Base-by-base conservation (phyloP, 1,140 invertebrate genomes). In the Ostrea denselamellosa region DNA sequence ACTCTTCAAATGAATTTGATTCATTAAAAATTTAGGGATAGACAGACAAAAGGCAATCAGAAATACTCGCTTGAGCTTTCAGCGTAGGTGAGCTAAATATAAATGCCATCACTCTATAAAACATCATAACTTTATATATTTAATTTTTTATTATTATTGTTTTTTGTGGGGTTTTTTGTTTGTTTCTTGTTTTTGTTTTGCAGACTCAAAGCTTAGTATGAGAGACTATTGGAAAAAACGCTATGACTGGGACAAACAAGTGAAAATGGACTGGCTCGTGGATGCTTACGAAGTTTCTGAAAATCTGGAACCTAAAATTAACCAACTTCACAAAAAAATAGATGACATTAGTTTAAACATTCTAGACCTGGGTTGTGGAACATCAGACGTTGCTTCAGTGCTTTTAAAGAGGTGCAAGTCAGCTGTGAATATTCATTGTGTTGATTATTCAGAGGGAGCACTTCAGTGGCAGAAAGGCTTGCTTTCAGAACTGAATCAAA, bases 321-420 rank as follows among this genome's bases (percentile, higher is more conserved):
- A 85, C 0, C 65, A 77, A 51, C 22, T 58, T 19, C 34, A 85
- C 77, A 71, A 86, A 17, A 22, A 44, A 19, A 81, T 28, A 8
- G 53, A 8, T 17, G 53, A 58, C 19, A 17, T 85, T 12, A 54
- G 53, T 14, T 58, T 90, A 19, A 86, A 87, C 34, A 77, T 91
- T 53, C 53, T 91, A 14, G 89, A 91, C 62, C 14, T 90, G 10
- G 90, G 90, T 10, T 91, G 90, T 86, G 90, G 90, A 12, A 89
- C 71, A 65, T 91, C 90, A 19, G 51, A 58, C n/a, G 44, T 91
- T 8, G 54, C 89, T 12, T 58, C 10, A 54, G 77, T 56, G 19
- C 52, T 91, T 5, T 86, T 89, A 19, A 81, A 85, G 58, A 71
- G 85, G 82, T 83, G n/a, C 7, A 25, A 83, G 25, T 25, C 54